A percentile compares a stretch with the other conserved stretches of the same genome.
These are phyloP conservation scores for Fregata magnificens DNA, from an alignment of 2,113 vertebrate genomes.

Conservation along the genomic window DNA sequence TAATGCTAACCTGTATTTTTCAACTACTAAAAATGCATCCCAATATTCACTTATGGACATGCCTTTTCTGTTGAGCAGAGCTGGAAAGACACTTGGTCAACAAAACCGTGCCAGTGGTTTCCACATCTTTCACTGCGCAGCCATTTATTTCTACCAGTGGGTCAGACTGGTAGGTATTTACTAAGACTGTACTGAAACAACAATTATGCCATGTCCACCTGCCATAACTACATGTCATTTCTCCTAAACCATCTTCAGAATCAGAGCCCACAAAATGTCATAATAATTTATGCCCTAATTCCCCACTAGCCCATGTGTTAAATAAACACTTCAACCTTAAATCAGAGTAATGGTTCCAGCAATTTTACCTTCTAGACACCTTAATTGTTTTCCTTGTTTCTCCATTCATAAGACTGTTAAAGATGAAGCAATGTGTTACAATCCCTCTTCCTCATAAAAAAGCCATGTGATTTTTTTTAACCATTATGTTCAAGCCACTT, in stretches of 20 bases:
- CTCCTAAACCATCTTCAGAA: neutral
- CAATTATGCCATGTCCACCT: neutral
- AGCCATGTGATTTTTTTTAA: neutral
- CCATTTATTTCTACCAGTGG: neutral
- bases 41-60: neutral
- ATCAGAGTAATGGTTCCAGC: neutral
- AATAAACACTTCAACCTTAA: conserved; percentile 8
- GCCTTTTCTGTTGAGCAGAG: neutral
- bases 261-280: neutral
- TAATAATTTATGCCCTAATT: neutral
- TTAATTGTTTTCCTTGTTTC: neutral
- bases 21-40: neutral
- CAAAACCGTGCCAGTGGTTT: neutral
- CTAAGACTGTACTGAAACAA: neutral
- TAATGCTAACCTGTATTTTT: neutral
- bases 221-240: neutral
- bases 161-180: neutral
- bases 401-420: neutral
- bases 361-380: neutral
- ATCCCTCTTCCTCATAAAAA: neutral
- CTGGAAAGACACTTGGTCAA: neutral
- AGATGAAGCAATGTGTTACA: neutral
- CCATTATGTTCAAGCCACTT: neutral
- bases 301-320: neutral
- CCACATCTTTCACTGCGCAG: neutral